Conservation (phyloP, 2,888 invertebrate species). For the Tortricodes alternella region DNA sequence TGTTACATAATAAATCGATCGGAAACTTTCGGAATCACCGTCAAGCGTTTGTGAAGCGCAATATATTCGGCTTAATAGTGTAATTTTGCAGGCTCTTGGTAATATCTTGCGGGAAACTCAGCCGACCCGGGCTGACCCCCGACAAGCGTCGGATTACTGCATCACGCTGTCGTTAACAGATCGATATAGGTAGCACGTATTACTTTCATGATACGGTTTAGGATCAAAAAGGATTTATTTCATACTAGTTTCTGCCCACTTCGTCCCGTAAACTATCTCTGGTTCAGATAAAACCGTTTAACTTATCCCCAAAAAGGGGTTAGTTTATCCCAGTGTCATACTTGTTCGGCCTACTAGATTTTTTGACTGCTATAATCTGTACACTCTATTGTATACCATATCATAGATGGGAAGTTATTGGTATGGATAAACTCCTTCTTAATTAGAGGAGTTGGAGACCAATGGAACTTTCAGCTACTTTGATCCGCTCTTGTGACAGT, state of each 20-base stretch:
- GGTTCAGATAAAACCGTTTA: no score
- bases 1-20: constrained; percentile 50
- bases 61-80: constrained; percentile 64
- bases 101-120: constrained; percentile 60
- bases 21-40: constrained; percentile 48
- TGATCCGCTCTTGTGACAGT: no score
- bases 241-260: neutral
- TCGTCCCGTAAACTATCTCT: neutral
- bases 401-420: no score
- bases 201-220: constrained; percentile 16
- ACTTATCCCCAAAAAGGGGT: no score
- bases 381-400: no score
- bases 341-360: no score
- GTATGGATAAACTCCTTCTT: no score
- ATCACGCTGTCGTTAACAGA: constrained; percentile 41
- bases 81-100: constrained; percentile 60
- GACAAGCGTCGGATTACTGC: constrained; percentile 53
- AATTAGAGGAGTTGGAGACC: no score
- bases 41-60: constrained; percentile 47
- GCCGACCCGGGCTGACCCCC: constrained; percentile 47
- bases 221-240: neutral
- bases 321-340: no score
- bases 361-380: no score
- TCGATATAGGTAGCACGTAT: constrained; percentile 23
- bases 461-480: no score